Evolutionary conservation across 2,888 invertebrate genomes (phyloP).

Genomic region (Trichopoda pennipes): DNA sequence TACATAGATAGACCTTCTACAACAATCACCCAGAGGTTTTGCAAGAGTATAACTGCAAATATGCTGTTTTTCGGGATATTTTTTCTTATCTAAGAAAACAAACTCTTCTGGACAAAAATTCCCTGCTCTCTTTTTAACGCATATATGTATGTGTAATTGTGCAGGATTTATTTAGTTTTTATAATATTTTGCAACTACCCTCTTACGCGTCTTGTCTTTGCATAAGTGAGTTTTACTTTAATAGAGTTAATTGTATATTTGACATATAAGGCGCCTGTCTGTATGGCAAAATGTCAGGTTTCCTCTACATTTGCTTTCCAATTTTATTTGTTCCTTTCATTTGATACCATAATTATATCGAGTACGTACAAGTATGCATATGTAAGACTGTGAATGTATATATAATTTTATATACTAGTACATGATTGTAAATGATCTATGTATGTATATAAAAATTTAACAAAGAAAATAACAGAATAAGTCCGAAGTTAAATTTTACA

Average conservation of each 20-base stretch:
- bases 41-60: slow-evolving; percentile 17
- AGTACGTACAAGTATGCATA: slow-evolving; percentile 1
- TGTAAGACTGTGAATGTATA: no score
- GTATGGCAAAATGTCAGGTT: slow-evolving; percentile 66
- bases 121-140: slow-evolving; percentile 18
- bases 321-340: slow-evolving; percentile 39
- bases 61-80: slow-evolving; percentile 24
- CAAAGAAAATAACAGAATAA: slow-evolving; percentile 9
- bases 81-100: slow-evolving; percentile 2
- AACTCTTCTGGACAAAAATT: slow-evolving; percentile 1
- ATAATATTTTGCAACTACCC: slow-evolving; percentile 27
- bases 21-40: slow-evolving; percentile 8
- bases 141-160: background rate
- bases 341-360: slow-evolving; percentile 18
- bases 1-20: background rate
- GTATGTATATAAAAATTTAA: background rate
- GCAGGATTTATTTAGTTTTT: no score
- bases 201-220: slow-evolving; percentile 32
- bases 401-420: no score
- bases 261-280: slow-evolving; percentile 68
- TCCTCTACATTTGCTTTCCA: slow-evolving; percentile 20
- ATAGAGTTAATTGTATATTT: slow-evolving; percentile 64
- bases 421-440: no score
- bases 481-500: background rate
- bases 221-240: slow-evolving; percentile 46